These are phyloP conservation scores for Marasmarcha lunaedactyla DNA, from an alignment of 2,888 invertebrate species.

Conservation along the genomic window DNA sequence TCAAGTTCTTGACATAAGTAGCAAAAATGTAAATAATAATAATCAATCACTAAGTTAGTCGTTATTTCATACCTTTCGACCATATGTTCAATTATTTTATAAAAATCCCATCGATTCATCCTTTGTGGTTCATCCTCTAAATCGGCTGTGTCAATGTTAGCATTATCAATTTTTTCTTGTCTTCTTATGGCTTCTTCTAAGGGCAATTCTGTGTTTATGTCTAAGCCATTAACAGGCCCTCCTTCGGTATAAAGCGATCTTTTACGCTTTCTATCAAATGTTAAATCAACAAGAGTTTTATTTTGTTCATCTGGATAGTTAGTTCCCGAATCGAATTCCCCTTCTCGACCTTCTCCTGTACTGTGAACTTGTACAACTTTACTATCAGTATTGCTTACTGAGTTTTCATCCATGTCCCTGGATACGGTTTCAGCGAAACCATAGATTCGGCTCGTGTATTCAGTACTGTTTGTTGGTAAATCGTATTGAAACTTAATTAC, in stretches of 20 bases:
- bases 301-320: conserved; percentile 23
- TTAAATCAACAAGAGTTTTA: conserved; percentile 48
- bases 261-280: conserved; percentile 39
- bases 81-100: conserved; percentile 72
- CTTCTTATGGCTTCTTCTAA: conserved; percentile 56
- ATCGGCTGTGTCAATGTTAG: conserved; percentile 26
- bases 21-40: too few species aligned
- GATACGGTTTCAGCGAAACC: conserved; percentile 52
- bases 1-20: too few species aligned
- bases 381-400: conserved; percentile 11
- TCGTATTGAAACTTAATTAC: conserved; percentile 77
- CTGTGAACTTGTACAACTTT: conserved; percentile 17
- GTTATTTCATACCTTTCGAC: conserved; percentile 52
- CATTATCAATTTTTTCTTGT: conserved; percentile 56
- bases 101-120: conserved; percentile 75
- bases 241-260: conserved; percentile 50
- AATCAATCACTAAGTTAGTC: too few species aligned
- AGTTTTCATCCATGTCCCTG: conserved; percentile 42
- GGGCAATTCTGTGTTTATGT: conserved; percentile 32
- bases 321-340: conserved; percentile 15
- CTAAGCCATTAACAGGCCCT: conserved; percentile 24
- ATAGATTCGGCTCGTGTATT: conserved; percentile 65
- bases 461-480: conserved; percentile 73
- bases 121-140: conserved; percentile 39
- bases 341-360: conserved; percentile 7